These are phyloP conservation scores for Drosophila bunnanda DNA, from an alignment of 2,888 invertebrate species.

Conservation along the genomic window DNA sequence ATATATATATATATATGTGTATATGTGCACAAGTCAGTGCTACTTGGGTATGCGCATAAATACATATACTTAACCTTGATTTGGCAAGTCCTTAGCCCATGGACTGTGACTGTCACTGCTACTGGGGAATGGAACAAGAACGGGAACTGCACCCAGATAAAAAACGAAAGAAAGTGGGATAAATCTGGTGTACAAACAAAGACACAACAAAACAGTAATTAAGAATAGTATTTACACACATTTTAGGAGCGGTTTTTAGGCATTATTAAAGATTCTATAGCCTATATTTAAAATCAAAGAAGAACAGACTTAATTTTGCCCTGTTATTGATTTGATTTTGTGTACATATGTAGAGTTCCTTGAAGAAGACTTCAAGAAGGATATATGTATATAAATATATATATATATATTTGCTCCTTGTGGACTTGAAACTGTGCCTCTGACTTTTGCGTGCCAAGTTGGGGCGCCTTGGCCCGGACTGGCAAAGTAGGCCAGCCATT, in stretches of 20 bases:
- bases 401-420: constrained; percentile 3
- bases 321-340: constrained; percentile 3
- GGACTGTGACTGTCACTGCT: constrained; percentile 11
- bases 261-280: neutral
- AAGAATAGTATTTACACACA: neutral
- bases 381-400: neutral
- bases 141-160: constrained; percentile 1
- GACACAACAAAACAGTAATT: neutral
- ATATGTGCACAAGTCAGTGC: constrained; percentile 30
- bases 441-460: constrained; percentile 53
- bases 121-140: neutral
- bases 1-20: constrained; percentile 29
- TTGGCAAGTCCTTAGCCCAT: constrained; percentile 57
- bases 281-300: too few relatives aligned
- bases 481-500: constrained; percentile 49
- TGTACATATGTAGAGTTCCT: neutral
- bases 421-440: constrained; percentile 33
- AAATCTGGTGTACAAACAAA: neutral
- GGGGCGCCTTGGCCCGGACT: constrained; percentile 44
- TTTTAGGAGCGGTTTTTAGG: neutral
- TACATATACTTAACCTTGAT: constrained; percentile 69
- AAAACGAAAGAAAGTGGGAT: neutral
- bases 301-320: neutral
- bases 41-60: constrained; percentile 53
- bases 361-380: constrained; percentile 1